phyloP scores from a whole-genome alignment of 2,113 vertebrate genomes.

The Tragelaphus strepsiceros region DNA sequence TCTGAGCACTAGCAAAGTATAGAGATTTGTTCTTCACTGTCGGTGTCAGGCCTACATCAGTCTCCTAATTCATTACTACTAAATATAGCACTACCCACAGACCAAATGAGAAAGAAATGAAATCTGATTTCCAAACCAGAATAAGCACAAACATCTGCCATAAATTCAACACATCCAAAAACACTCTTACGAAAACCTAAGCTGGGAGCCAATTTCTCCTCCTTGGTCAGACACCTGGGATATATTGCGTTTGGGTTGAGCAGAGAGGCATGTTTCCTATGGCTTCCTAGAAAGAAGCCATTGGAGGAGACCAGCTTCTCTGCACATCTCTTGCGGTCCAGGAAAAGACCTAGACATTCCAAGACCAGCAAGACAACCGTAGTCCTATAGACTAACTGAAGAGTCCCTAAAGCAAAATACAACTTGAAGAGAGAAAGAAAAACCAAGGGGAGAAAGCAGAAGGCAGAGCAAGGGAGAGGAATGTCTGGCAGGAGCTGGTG shows the following conservation, averaged over 20 bases:
- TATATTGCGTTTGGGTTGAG: neutral
- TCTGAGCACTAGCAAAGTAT: neutral
- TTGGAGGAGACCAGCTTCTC: neutral
- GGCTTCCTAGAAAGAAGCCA: neutral
- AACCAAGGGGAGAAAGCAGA: neutral
- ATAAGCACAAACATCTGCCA: neutral
- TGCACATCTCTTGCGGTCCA: neutral
- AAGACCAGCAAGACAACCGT: neutral
- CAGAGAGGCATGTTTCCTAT: neutral
- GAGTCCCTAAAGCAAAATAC: neutral
- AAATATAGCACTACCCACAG: neutral
- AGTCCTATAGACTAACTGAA: neutral
- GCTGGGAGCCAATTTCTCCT: neutral
- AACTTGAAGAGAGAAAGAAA: neutral
- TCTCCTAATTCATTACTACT: neutral
- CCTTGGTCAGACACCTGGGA: neutral
- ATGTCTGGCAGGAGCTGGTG: neutral
- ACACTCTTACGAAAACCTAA: neutral
- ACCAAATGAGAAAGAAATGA: neutral
- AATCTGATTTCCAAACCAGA: neutral
- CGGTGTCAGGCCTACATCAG: neutral
- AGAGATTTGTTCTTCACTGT: neutral
- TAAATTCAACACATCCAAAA: slow-evolving; percentile 14
- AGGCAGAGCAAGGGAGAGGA: neutral
- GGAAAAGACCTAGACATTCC: neutral